These are phyloP conservation scores for Drosophila picticornis DNA, from an alignment of 2,888 invertebrate genomes.

Conservation along the genomic window DNA sequence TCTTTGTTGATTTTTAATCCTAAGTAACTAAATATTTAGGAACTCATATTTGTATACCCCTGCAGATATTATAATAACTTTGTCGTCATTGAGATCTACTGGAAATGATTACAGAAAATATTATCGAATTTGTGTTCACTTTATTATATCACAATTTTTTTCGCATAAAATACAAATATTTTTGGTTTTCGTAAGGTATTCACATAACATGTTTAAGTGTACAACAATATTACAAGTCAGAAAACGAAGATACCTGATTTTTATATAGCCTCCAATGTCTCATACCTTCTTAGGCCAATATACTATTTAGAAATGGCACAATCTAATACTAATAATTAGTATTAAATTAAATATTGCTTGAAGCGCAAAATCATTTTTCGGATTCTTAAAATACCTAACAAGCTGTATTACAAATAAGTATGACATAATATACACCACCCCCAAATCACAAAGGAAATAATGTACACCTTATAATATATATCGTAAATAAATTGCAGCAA, in stretches of 20 bases:
- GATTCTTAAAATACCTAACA: background rate
- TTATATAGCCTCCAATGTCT: conserved; percentile 34
- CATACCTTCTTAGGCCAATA: background rate
- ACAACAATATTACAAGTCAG: conserved; percentile 22
- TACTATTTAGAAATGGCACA: background rate
- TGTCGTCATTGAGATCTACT: background rate
- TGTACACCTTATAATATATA: background rate
- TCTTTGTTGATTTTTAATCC: background rate
- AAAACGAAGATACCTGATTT: conserved; percentile 11
- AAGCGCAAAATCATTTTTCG: conserved; percentile 4
- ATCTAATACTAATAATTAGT: background rate
- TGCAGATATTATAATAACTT: background rate
- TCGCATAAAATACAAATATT: conserved; percentile 39
- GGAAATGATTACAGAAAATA: background rate
- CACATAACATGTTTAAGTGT: conserved; percentile 48
- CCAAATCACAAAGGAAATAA: conserved; percentile 14
- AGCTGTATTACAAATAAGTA: background rate
- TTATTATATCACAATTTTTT: conserved; percentile 56
- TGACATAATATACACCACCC: conserved; percentile 16
- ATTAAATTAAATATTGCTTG: conserved; percentile 31
- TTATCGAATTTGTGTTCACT: background rate
- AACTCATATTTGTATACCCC: background rate
- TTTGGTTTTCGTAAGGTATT: conserved; percentile 33
- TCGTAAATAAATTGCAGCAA: background rate
- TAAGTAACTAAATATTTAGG: background rate